A percentile compares a stretch with the other conserved stretches of the same genome.
phyloP scores from a whole-genome alignment of 2,888 invertebrate genomes.

The Aspidapion aeneum region DNA sequence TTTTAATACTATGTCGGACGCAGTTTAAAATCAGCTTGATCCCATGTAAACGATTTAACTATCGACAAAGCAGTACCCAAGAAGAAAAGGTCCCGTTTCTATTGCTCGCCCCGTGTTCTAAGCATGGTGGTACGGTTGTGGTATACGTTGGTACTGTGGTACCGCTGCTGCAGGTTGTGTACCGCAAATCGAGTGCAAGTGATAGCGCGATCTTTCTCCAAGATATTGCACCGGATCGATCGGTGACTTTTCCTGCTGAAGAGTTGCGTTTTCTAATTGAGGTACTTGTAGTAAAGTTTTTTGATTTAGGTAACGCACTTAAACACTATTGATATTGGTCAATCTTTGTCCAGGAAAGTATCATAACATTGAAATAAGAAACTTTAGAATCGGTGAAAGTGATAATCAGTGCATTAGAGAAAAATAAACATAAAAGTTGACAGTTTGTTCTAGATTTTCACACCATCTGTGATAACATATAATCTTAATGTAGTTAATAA shows the following conservation, averaged over 20 bases:
- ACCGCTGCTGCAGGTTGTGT: no score
- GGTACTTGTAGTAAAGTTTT: background rate
- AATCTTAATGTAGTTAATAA: no score
- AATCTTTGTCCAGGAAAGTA: background rate
- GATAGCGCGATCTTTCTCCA: background rate
- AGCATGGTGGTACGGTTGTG: background rate
- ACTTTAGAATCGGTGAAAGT: background rate
- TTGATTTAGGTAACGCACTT: no score
- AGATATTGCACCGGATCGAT: background rate
- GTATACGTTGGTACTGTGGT: no score
- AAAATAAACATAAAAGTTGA: background rate
- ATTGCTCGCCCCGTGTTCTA: background rate
- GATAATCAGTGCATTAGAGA: background rate
- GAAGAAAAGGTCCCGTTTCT: background rate
- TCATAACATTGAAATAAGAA: background rate
- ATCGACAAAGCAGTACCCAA: background rate
- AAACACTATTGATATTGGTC: background rate
- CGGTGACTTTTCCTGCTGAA: background rate
- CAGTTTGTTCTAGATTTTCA: background rate
- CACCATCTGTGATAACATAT: background rate
- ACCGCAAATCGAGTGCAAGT: background rate
- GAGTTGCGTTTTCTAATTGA: background rate
- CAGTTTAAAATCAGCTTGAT: no score
- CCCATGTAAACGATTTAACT: no score
- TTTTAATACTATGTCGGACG: no score